Conservation (phyloP, 2,888 invertebrate species). For the Amphimallon solstitiale region DNA sequence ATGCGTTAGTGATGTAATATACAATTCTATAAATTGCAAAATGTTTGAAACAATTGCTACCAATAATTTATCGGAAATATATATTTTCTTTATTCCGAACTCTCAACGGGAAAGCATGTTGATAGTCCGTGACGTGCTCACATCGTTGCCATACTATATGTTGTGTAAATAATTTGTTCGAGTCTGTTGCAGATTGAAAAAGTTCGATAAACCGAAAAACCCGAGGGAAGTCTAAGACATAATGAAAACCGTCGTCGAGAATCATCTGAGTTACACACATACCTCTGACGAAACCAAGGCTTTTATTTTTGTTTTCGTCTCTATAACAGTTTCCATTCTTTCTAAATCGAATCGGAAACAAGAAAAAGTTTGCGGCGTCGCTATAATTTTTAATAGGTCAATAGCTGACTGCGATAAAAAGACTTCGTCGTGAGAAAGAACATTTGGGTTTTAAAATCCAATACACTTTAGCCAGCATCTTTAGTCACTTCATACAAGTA, state of each 20-base stretch:
- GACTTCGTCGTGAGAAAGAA: not conserved
- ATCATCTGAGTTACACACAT: slow-evolving; percentile 19
- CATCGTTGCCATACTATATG: slow-evolving; percentile 40
- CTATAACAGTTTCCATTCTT: not conserved
- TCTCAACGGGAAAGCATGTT: not conserved
- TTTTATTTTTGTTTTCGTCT: slow-evolving; percentile 21
- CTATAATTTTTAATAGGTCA: slow-evolving; percentile 11
- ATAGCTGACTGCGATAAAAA: not conserved
- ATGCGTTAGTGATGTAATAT: too few species aligned
- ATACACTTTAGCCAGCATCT: not conserved
- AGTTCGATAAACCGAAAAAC: slow-evolving; percentile 39
- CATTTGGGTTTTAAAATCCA: slow-evolving; percentile 1
- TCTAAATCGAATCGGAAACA: not conserved
- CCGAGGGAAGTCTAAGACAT: slow-evolving; percentile 37
- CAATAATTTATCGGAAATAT: too few species aligned
- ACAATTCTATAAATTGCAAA: too few species aligned
- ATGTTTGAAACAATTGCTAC: too few species aligned
- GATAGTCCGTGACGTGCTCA: not conserved
- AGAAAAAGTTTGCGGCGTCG: not conserved
- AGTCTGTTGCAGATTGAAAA: slow-evolving; percentile 49
- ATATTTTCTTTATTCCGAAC: too few species aligned
- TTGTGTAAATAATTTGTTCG: slow-evolving; percentile 47
- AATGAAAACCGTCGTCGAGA: slow-evolving; percentile 42
- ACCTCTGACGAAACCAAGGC: slow-evolving; percentile 4
- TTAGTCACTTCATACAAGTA: not conserved